A percentile compares a stretch with the other conserved stretches of the same genome.
phyloP scores from a whole-genome alignment of 2,888 invertebrate species.

The Dolichopus griseipennis region DNA sequence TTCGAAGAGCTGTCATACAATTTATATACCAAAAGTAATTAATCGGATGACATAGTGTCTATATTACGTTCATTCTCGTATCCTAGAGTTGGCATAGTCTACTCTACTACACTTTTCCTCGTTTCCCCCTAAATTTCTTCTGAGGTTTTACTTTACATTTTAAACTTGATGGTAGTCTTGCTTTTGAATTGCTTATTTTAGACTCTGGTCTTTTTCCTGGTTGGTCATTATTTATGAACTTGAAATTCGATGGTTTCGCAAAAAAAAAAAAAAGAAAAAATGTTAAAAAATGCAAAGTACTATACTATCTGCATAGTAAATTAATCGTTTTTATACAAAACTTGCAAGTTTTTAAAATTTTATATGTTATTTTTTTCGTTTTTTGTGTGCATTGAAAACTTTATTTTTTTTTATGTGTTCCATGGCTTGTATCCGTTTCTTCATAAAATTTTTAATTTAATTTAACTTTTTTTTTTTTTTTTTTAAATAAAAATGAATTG shows the following conservation, averaged over 20 bases:
- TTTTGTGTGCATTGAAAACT: background rate
- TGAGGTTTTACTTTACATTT: too few species aligned
- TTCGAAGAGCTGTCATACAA: too few species aligned
- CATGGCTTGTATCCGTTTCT: background rate
- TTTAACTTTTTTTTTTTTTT: background rate
- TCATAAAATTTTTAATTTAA: background rate
- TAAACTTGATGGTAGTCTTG: too few species aligned
- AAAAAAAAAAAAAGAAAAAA: too few species aligned
- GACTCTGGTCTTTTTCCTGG: too few species aligned
- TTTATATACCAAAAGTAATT: too few species aligned
- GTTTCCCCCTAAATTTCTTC: too few species aligned
- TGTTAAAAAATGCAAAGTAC: background rate
- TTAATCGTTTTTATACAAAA: background rate
- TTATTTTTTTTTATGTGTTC: background rate
- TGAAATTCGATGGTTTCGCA: background rate
- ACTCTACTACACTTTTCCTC: too few species aligned
- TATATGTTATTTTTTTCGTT: background rate
- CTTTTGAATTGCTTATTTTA: too few species aligned
- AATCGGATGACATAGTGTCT: too few species aligned
- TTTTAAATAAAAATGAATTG: background rate
- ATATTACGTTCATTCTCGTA: too few species aligned
- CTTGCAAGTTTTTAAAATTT: background rate
- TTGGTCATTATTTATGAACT: conserved; percentile 5
- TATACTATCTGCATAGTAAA: background rate
- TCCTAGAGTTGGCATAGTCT: too few species aligned